phyloP scores from a whole-genome alignment of 2,888 invertebrate species.

The Cantharis rustica region DNA sequence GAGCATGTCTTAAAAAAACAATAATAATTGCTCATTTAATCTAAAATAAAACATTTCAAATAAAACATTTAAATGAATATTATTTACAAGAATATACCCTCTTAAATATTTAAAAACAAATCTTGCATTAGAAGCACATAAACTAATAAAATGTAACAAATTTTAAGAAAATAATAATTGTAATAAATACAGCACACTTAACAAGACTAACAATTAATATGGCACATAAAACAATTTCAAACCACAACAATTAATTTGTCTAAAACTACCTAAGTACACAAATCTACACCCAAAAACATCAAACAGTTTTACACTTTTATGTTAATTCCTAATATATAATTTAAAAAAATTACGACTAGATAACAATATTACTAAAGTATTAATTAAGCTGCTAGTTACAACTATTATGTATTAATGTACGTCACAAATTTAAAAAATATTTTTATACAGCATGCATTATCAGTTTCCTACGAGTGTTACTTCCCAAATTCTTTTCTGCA shows the following conservation, averaged over 20 bases:
- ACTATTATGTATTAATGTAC: background rate
- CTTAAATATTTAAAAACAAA: too few relatives aligned
- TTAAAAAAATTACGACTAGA: background rate
- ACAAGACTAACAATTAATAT: background rate
- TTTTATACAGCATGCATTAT: background rate
- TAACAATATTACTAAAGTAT: background rate
- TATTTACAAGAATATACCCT: too few relatives aligned
- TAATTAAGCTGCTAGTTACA: background rate
- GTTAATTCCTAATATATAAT: background rate
- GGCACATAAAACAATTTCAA: background rate
- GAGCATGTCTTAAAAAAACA: too few relatives aligned
- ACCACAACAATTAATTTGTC: background rate
- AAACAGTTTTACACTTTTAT: background rate
- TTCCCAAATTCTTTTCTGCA: background rate
- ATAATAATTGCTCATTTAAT: too few relatives aligned
- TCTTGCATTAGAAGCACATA: too few relatives aligned
- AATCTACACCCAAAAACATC: background rate
- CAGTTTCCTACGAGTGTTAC: background rate
- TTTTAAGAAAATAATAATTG: background rate
- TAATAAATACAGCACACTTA: background rate
- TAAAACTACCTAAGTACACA: background rate
- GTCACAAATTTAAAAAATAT: background rate
- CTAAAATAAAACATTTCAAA: too few relatives aligned
- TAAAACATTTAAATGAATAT: too few relatives aligned
- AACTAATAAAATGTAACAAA: too few relatives aligned